Evolutionary conservation across 2,113 vertebrate genomes (phyloP).

Genomic region (Helogale parvula): DNA sequence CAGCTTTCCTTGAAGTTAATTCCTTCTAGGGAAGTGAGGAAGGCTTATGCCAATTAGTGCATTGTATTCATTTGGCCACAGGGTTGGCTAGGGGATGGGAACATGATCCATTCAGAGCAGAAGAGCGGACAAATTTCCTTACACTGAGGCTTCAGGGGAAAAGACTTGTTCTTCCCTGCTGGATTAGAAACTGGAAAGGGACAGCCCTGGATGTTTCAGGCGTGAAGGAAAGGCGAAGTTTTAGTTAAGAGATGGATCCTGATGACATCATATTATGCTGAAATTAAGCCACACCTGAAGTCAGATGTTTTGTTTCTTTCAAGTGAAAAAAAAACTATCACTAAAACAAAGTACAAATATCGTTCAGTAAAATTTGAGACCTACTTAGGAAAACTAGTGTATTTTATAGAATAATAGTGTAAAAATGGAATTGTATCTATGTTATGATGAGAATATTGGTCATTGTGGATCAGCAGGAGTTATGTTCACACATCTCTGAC

Average conservation of each 20-base stretch:
- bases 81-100: background rate
- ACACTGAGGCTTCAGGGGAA: background rate
- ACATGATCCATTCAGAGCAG: background rate
- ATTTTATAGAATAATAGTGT: background rate
- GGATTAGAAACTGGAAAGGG: background rate
- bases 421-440: background rate
- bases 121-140: background rate
- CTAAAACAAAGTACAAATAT: background rate
- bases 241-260: background rate
- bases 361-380: background rate
- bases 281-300: background rate
- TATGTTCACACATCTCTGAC: too few relatives aligned
- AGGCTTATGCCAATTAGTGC: background rate
- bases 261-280: background rate
- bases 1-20: background rate
- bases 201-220: background rate
- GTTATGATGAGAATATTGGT: background rate
- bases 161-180: background rate
- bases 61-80: background rate
- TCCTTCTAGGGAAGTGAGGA: background rate
- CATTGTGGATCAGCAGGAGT: background rate
- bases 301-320: background rate
- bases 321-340: conserved; percentile 21
- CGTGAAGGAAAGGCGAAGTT: background rate
- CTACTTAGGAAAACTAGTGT: background rate